Conservation (phyloP, 1,140 invertebrate species). For the Drosophila arizonae region DNA sequence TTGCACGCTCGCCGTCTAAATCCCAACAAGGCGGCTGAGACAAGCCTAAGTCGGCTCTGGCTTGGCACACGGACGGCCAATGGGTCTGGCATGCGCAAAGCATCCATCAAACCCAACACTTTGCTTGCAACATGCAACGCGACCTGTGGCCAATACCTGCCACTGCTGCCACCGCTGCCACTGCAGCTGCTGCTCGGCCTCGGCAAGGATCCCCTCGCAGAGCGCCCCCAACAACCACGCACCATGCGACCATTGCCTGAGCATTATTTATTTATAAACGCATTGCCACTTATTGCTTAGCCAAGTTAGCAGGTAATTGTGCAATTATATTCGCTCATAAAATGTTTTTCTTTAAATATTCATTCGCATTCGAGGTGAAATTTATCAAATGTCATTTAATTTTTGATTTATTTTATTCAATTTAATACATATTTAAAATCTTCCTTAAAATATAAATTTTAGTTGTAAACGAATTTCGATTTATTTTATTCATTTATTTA, state of each 20-base stretch:
- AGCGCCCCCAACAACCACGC: neutral
- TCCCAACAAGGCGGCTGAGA: conserved; percentile 41
- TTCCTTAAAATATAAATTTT: no score
- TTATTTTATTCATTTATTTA: no score
- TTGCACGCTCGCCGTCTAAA: conserved; percentile 37
- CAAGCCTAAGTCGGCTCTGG: conserved; percentile 42
- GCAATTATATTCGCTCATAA: neutral
- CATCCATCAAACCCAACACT: conserved; percentile 26
- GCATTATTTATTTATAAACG: conserved; percentile 1
- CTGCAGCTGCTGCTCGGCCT: neutral
- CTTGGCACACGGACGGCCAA: conserved; percentile 17
- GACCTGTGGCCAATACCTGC: conserved; percentile 5
- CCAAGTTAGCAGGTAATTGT: no score
- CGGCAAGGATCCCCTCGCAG: neutral
- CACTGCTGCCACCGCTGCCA: neutral
- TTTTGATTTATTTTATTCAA: no score
- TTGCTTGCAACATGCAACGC: conserved; percentile 16
- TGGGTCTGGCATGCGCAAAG: conserved; percentile 47
- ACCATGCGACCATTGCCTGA: neutral
- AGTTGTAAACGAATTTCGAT: no score
- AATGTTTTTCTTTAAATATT: neutral
- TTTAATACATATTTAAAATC: no score
- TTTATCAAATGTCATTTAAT: neutral
- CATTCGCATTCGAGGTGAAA: neutral
- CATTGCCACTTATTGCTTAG: neutral